phyloP scores from a whole-genome alignment of 2,888 invertebrate genomes.

The Sepiola atlantica region DNA sequence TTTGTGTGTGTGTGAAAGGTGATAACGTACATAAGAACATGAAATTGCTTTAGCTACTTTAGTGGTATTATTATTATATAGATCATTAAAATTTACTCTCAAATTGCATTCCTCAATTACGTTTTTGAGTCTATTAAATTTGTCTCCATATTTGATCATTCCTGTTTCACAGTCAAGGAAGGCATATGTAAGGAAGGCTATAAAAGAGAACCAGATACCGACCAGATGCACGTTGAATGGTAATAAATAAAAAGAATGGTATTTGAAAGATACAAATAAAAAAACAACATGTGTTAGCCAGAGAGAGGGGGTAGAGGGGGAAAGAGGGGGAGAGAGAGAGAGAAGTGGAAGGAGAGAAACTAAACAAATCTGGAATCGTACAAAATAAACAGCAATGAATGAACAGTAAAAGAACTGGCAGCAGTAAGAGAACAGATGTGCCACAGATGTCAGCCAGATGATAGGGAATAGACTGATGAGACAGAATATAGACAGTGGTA shows the following conservation, averaged over 20 bases:
- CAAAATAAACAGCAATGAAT: not conserved
- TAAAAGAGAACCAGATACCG: not conserved
- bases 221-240: not conserved
- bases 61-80: no score
- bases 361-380: not conserved
- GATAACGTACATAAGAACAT: no score
- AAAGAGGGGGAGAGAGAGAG: no score
- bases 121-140: no score
- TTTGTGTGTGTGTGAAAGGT: no score
- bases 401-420: not conserved
- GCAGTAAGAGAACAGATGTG: not conserved
- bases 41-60: no score
- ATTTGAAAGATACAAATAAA: not conserved
- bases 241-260: not conserved
- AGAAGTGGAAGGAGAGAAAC: not conserved
- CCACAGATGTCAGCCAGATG: not conserved
- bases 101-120: no score
- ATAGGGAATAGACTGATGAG: not conserved
- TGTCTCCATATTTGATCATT: no score
- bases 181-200: not conserved
- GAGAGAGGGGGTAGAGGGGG: no score
- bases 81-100: no score
- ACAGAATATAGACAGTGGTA: not conserved
- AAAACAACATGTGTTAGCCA: not conserved
- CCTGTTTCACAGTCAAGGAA: not conserved